phyloP scores from a whole-genome alignment of 2,888 invertebrate species.

The Leptinotarsa haldemani region DNA sequence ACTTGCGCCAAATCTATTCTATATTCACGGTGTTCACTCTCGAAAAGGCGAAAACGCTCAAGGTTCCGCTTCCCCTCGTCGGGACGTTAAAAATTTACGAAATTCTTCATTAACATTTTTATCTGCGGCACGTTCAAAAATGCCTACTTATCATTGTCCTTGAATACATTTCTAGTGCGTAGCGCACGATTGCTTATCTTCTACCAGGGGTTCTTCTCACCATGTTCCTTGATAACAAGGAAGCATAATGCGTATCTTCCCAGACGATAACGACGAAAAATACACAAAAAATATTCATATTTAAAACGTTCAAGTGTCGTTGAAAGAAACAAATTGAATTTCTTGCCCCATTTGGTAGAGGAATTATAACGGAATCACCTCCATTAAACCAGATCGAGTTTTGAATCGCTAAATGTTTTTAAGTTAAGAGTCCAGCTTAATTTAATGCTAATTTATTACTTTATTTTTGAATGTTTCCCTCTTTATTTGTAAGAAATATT shows the following conservation, averaged over 20 bases:
- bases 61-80: background rate
- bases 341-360: too few species aligned
- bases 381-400: too few species aligned
- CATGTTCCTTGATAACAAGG: background rate
- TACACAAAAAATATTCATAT: background rate
- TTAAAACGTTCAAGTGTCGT: too few species aligned
- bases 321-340: too few species aligned
- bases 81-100: constrained; percentile 6
- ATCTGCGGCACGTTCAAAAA: background rate
- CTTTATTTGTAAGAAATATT: too few species aligned
- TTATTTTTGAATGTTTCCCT: too few species aligned
- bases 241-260: background rate
- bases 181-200: background rate
- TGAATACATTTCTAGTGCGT: background rate
- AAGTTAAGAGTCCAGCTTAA: too few species aligned
- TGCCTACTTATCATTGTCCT: constrained; percentile 1
- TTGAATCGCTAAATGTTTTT: too few species aligned
- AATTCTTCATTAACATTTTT: constrained; percentile 12
- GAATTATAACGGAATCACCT: too few species aligned
- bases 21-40: background rate
- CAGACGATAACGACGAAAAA: background rate
- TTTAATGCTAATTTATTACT: too few species aligned
- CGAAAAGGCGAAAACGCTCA: background rate
- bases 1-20: constrained; percentile 5
- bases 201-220: background rate